Base-by-base conservation (phyloP, 1,140 invertebrate genomes). In the Anagrus nilaparvatae region DNA sequence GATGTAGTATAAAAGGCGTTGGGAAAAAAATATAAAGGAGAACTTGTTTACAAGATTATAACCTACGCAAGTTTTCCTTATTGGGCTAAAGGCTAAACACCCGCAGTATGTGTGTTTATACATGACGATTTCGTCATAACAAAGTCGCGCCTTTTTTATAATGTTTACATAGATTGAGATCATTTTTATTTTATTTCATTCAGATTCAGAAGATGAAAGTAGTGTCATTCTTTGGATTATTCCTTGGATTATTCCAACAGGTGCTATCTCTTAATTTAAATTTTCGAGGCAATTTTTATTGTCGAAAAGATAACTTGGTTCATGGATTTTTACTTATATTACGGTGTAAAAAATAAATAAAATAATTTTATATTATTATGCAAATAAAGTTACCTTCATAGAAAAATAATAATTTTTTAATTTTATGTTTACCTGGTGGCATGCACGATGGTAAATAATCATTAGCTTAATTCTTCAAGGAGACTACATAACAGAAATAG, bases 31-130 rank as follows among this genome's bases (percentile, higher is more conserved):
- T n/a, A n/a, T n/a, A n/a, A n/a, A n/a, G n/a, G n/a, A n/a, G n/a
- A n/a, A n/a, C 18, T 17, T 36, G 13, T 30, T 36, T 43, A 14
- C 18, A 37, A 32, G 42, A 43, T n/a, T n/a, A n/a, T 43, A 43
- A 43, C 33, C 33, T 36, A 43, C 28, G 34, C 28, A 29, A 4
- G 25, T 24, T 43, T 13, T 2, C 42, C 27, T 37, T 31, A 39
- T 33, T 18, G 21, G 17, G 29, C 16, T 12, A 38, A 39, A 38
- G 17, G 29, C 16, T 12, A 38, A 39, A 38, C 29, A 44, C 17
- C 28, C 29, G 35, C 29, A 38, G 28, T 18, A 35, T 13, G n/a
- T n/a, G n/a, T n/a, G n/a, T n/a, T n/a, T 16, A 30, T 14, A 27
- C 16, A 5, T 20, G 9, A 38, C 4, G 23, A n/a, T 44, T 44